Evolutionary conservation across 1,140 invertebrate species (phyloP), one percentile per base, ranked within the genome.

Genomic region (Augochlora pura): DNA sequence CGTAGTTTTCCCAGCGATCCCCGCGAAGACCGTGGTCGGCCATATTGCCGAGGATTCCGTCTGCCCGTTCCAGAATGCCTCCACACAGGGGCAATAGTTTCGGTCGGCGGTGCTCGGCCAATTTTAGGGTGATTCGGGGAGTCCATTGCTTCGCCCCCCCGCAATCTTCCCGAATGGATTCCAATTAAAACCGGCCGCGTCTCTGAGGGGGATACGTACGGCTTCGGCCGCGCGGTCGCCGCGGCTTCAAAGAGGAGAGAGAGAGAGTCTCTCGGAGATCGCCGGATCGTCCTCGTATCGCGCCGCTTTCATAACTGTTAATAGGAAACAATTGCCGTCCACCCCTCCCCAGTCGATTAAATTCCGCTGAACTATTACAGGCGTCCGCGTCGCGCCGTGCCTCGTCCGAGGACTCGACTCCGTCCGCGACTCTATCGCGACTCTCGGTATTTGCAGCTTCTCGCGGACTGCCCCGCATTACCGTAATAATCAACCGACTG

Each of bases 331-430:
- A 86, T 86, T 86, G 77, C 27, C 57, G 65, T 74, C 46, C 80
- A 67, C n/a, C n/a, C n/a, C 46, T 83, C 71, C n/a, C n/a, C n/a
- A n/a, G n/a, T 83, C 71, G 84, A 86, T 86, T 81, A 86, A 84
- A 86, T 86, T 76, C 70, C 81, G 52, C 65, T 68, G 46, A 82
- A 81, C 73, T 86, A 81, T 86, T 86, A 72, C 57, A 54, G 63
- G 39, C 68, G 66, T 57, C 27, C 32, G 49, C 16, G 42, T 46
- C 42, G 42, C 42, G 42, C 42, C 10, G 12, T 2, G 6, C 2
- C 10, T 4, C 54, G n/a, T 42, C 62, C 57, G n/a, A n/a, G n/a
- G n/a, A n/a, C n/a, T n/a, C n/a, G n/a, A n/a, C n/a, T n/a, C n/a
- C n/a, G n/a, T n/a, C n/a, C n/a, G n/a, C n/a, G n/a, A n/a, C n/a